A percentile compares a stretch with the other conserved stretches of the same genome.
Conservation (phyloP, 2,113 vertebrate species). For the Oostethus manadensis region DNA sequence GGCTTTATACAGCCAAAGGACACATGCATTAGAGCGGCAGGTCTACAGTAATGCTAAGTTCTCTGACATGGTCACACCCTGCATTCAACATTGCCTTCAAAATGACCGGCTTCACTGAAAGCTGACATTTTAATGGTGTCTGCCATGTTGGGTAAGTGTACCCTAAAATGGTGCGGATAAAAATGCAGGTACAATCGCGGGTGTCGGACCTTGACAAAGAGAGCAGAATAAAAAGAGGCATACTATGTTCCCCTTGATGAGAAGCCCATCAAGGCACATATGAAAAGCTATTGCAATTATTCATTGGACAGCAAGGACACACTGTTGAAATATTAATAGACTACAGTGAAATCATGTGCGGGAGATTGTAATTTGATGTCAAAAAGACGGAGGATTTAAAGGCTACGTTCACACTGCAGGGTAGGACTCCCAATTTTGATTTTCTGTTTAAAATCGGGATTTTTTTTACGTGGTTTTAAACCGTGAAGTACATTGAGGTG, state of each 20-base stretch:
- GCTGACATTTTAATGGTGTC: background rate
- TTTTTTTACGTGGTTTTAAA: too few relatives aligned
- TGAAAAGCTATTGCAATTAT: conserved; percentile 48
- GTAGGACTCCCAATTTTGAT: too few relatives aligned
- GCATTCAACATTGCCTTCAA: conserved; percentile 12
- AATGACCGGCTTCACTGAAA: conserved; percentile 14
- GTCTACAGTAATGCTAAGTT: conserved; percentile 47
- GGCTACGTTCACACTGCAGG: too few relatives aligned
- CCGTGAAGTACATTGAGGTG: too few relatives aligned
- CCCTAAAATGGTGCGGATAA: background rate
- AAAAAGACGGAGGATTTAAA: conserved; percentile 13
- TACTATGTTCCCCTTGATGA: conserved; percentile 13
- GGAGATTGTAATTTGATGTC: conserved; percentile 37
- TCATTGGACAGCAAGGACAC: conserved; percentile 24
- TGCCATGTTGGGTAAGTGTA: conserved; percentile 5
- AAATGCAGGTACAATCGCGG: too few relatives aligned
- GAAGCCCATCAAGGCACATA: conserved; percentile 35
- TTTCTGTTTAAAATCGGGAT: too few relatives aligned
- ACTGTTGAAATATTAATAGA: conserved; percentile 41
- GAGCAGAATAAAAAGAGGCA: background rate
- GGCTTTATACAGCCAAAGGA: conserved; percentile 34
- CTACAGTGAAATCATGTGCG: conserved; percentile 37
- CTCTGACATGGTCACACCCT: conserved; percentile 25
- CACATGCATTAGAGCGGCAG: conserved; percentile 39
- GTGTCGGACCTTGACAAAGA: background rate